Evolutionary conservation across 1,140 invertebrate genomes (phyloP).

Genomic region (Anoplolepis gracilipes): DNA sequence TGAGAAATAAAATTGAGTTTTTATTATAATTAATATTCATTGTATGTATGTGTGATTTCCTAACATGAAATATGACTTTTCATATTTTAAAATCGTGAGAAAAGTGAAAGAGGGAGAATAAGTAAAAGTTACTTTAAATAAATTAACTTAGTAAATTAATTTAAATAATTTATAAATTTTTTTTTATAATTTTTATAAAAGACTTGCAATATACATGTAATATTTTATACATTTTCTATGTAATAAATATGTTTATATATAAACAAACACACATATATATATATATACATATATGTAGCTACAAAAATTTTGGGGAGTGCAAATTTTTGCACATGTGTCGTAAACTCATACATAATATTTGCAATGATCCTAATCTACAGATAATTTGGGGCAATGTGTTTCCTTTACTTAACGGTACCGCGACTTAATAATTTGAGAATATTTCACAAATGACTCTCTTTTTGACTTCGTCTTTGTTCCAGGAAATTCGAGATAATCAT

Average conservation of each 20-base stretch:
- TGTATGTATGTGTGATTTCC: no score
- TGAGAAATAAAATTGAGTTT: not conserved
- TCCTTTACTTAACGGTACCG: conserved; percentile 27
- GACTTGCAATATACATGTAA: no score
- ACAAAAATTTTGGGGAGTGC: not conserved
- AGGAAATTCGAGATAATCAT: conserved; percentile 6
- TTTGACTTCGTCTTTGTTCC: conserved; percentile 27
- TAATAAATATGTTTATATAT: no score
- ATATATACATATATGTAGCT: not conserved
- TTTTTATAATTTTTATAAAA: no score
- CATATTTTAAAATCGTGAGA: not conserved
- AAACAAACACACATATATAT: no score
- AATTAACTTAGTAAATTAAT: no score
- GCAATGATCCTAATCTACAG: conserved; percentile 3
- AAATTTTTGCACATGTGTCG: conserved; percentile 14
- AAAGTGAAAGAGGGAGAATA: no score
- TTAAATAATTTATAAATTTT: no score
- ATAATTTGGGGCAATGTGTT: conserved; percentile 29
- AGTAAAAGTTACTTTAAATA: not conserved
- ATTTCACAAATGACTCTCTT: conserved; percentile 8
- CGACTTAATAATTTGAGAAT: not conserved
- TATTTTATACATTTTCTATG: no score
- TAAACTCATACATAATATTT: not conserved
- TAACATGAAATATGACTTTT: not conserved
- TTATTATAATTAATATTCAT: not conserved